These are phyloP conservation scores for Cepaea nemoralis DNA, from an alignment of 1,140 invertebrate genomes.

Conservation along the genomic window DNA sequence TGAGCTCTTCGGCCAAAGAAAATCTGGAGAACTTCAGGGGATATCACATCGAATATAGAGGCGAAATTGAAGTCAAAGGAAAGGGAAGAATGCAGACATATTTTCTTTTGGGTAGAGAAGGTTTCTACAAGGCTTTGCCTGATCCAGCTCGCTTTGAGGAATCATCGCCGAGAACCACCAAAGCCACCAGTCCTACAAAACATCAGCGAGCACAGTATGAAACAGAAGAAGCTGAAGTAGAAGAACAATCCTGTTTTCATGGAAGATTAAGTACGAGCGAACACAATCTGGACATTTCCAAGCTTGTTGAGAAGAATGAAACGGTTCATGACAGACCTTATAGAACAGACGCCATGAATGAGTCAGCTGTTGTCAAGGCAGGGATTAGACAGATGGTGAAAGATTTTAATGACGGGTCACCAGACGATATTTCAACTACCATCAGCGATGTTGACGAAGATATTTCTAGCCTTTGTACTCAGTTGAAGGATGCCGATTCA, in stretches of 20 bases:
- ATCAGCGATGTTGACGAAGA: too few species aligned
- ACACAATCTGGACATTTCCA: too few species aligned
- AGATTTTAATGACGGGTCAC: not conserved
- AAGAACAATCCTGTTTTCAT: too few species aligned
- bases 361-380: not conserved
- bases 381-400: not conserved
- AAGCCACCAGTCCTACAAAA: not conserved
- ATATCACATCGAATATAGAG: constrained; percentile 58
- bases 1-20: constrained; percentile 55
- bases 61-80: constrained; percentile 74
- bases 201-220: too few species aligned
- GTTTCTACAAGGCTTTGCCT: constrained; percentile 57
- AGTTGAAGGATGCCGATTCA: too few species aligned
- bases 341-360: not conserved
- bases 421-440: too few species aligned
- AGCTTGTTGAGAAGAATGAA: not conserved
- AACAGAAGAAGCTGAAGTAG: too few species aligned
- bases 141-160: not conserved
- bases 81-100: constrained; percentile 91
- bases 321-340: not conserved
- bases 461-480: too few species aligned
- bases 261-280: too few species aligned
- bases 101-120: constrained; percentile 81
- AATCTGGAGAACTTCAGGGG: constrained; percentile 53
- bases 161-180: not conserved